Percentiles rank a stretch among this genome's conserved stretches.
Evolutionary conservation across 2,113 vertebrate genomes (phyloP).

Genomic region (Bombycilla garrulus): DNA sequence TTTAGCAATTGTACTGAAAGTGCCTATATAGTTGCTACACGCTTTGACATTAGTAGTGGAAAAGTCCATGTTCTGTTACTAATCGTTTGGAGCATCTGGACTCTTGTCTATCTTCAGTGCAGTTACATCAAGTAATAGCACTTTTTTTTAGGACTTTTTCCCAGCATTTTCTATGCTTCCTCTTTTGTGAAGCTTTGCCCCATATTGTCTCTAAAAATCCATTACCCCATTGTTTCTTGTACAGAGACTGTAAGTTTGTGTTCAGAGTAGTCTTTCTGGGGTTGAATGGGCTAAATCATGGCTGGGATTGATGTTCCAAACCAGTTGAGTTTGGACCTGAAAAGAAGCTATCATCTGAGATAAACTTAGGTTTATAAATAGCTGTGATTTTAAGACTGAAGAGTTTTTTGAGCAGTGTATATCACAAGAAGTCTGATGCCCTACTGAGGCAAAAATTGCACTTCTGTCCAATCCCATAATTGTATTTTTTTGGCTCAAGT

Average conservation of each 20-base stretch:
- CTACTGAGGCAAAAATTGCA: not conserved
- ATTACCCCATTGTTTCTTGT: not conserved
- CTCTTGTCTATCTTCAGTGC: not conserved
- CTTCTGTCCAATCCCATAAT: not conserved
- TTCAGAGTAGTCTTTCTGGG: not conserved
- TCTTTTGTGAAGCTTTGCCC: not conserved
- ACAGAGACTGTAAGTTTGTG: not conserved
- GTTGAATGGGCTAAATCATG: not conserved
- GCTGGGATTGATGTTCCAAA: not conserved
- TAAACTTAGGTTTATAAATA: not conserved
- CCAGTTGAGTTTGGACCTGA: not conserved
- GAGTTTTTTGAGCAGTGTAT: not conserved
- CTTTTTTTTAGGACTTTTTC: not conserved
- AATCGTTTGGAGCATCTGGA: not conserved
- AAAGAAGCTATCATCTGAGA: not conserved
- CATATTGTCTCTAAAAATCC: not conserved
- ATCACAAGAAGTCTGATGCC: not conserved
- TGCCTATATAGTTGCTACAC: accelerated
- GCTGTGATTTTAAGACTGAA: not conserved
- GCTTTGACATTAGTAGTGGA: not conserved
- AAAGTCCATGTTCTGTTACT: not conserved
- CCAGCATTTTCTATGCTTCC: not conserved
- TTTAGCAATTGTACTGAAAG: not conserved
- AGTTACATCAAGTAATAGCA: not conserved
- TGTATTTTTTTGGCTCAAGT: not conserved